Evolutionary conservation across 2,797 vertebrate species (phyloP), one percentile per base, ranked within the genome.

Genomic region (Coluber constrictor): DNA sequence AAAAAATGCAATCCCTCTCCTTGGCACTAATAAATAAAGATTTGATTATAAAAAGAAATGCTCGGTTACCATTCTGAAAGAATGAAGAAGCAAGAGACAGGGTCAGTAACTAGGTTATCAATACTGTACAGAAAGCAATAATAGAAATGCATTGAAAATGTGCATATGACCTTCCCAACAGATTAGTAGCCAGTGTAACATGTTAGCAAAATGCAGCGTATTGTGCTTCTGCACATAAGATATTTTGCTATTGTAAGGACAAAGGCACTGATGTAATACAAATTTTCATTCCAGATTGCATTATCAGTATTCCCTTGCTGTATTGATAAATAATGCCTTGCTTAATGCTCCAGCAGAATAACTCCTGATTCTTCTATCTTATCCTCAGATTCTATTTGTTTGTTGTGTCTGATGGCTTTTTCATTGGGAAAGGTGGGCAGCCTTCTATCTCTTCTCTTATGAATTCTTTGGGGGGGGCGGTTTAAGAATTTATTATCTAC

Each of bases 41-140:
- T 86, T 90, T 57, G 95, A 92, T 90, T 88, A 92, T 92, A 63
- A 83, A 83, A 63, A 90, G 66, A 23, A 87, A 1, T 20, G 37
- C 7, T 95, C 92, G 96, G 96, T 97, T 96, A 95, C 94, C 96
- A 92, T 95, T 95, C 66, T 95, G 95, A 97, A 83, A 95, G 95
- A 97, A 97, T 95, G 95, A 95, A 92, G 87, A 96, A 94, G 18
- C 74, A 16, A 96, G 96, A 97, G 95, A 89, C 96, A 96, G 93
- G 93, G 96, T 97, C 95, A 96, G 95, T 97, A 97, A 93, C 92
- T 95, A 93, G 94, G 95, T 97, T 98, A 97, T 98, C 97, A 96
- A 97, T 95, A 95, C 93, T 94, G 95, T 97, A 94, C 97, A 98
- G 97, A 96, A 95, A 97, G 94, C 54, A 96, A 94, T 91, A 97